phyloP scores from a whole-genome alignment of 2,888 invertebrate genomes.

The Stenichneumon culpator region DNA sequence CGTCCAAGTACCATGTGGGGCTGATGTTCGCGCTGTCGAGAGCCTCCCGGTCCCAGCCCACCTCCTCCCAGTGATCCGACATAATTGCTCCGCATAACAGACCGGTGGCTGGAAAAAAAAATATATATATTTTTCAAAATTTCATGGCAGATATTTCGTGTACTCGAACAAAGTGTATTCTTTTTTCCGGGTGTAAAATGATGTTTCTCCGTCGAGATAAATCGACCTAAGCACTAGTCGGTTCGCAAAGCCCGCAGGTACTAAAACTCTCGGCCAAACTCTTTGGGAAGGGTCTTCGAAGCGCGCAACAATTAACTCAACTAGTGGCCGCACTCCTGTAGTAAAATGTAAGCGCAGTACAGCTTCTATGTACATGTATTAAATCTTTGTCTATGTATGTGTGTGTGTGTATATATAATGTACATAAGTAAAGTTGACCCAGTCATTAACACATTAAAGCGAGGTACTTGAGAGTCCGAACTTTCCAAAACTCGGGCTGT shows the following conservation, averaged over 20 bases:
- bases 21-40: slow-evolving; percentile 88
- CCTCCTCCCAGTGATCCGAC: slow-evolving; percentile 96
- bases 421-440: not conserved
- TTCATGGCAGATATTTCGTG: too few species aligned
- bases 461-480: not conserved
- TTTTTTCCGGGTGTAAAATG: not conserved
- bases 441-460: not conserved
- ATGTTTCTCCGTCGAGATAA: not conserved
- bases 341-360: slow-evolving; percentile 18
- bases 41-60: slow-evolving; percentile 91
- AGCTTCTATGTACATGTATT: not conserved
- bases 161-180: too few species aligned
- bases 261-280: not conserved
- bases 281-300: not conserved
- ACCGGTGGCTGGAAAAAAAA: slow-evolving; percentile 86
- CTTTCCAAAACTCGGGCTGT: not conserved
- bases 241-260: not conserved
- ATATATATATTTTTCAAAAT: too few species aligned
- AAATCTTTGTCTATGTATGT: not conserved
- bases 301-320: slow-evolving; percentile 48
- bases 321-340: slow-evolving; percentile 41
- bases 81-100: slow-evolving; percentile 94
- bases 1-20: slow-evolving; percentile 91
- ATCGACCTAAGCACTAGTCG: slow-evolving; percentile 18
- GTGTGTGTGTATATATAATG: not conserved